phyloP scores from a whole-genome alignment of 2,113 vertebrate genomes.

The Cyrtonyx montezumae region DNA sequence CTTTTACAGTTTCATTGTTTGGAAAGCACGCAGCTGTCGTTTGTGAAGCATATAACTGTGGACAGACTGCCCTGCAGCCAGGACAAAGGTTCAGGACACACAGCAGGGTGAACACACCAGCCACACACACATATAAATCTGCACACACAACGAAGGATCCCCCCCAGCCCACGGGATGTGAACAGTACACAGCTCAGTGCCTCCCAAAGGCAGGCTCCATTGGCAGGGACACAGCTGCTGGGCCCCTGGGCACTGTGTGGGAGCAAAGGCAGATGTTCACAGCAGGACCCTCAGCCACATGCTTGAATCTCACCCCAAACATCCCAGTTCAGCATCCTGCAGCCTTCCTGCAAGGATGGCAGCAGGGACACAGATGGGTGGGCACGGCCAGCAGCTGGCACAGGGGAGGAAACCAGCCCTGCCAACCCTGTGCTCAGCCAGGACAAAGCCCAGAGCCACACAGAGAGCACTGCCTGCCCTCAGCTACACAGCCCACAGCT shows the following conservation, averaged over 20 bases:
- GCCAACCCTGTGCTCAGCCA: rapidly evolving
- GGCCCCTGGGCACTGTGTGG: background rate
- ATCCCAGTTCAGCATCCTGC: background rate
- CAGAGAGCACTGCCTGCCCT: background rate
- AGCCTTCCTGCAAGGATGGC: background rate
- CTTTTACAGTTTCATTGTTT: background rate
- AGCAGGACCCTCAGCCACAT: background rate
- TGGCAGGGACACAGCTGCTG: background rate
- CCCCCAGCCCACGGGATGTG: background rate
- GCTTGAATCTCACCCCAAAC: background rate
- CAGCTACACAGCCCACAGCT: background rate
- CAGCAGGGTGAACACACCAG: rapidly evolving
- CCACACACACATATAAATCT: no score
- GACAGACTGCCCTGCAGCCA: background rate
- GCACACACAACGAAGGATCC: background rate
- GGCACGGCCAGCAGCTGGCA: background rate
- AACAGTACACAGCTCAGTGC: background rate
- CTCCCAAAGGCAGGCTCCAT: background rate
- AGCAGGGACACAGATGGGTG: background rate
- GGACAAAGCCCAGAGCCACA: background rate
- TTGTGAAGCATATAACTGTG: background rate
- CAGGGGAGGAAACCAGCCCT: rapidly evolving
- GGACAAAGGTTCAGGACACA: background rate
- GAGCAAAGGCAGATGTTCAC: background rate
- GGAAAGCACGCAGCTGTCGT: background rate